Evolutionary conservation across 2,888 invertebrate genomes (phyloP), one percentile per base, ranked within the genome.

Genomic region (Eristalis pertinax): DNA sequence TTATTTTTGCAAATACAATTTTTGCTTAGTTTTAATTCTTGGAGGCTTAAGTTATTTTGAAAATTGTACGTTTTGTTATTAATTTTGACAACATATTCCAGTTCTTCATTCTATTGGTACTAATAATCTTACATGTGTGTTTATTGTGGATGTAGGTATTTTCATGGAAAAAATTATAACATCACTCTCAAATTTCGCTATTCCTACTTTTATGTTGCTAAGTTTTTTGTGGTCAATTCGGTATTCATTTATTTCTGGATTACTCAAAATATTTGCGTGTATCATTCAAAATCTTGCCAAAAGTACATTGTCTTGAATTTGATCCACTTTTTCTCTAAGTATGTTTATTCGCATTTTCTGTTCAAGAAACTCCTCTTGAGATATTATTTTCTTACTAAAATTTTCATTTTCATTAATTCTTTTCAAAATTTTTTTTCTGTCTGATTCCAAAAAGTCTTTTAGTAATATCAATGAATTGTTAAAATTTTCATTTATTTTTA

Each of bases 401-500:
- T n/a, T n/a, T n/a, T n/a, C n/a, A n/a, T n/a, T 26, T 24, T 64
- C 22, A 41, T 4, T 15, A 24, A 38, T 38, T 65, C 24, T 22
- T 65, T 24, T 38, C 13, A 65, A 65, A 38, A 65, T 41, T 65
- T 65, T 38, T 4, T 41, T 24, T 65, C 4, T 65, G 1, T n/a
- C 7, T 32, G 38, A 64, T 38, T 64, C 5, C 22, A 64, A 22
- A 38, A 64, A 10, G 15, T 64, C 38, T 64, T 64, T 64, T 35
- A 64, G 19, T 38, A 64, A 7, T 1, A 19, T 38, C n/a, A 64
- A 64, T 35, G 64, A 38, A 29, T 22, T 22, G 38, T 38, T 38
- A 65, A 65, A 35, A 65, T 65, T 38, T 38, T 65, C 38, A 19
- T 65, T 65, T 4, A 65, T 65, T 65, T 65, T 65, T 19, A n/a